Evolutionary conservation across 2,888 invertebrate genomes (phyloP).

Genomic region (Heliconius ethilla): DNA sequence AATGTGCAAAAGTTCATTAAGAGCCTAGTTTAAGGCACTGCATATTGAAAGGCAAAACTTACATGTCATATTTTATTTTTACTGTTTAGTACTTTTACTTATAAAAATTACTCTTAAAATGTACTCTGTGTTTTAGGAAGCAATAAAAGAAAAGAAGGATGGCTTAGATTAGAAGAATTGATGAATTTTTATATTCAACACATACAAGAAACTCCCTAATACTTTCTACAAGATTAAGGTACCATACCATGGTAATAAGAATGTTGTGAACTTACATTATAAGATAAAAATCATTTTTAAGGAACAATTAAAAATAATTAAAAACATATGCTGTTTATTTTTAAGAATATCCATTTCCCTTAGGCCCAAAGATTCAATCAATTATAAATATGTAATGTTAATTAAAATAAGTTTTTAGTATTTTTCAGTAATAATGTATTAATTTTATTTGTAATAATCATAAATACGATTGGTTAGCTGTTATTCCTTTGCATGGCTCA

Average conservation of each 20-base stretch:
- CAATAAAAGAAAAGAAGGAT: conserved; percentile 93
- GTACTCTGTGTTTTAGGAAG: conserved; percentile 84
- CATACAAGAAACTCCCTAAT: not conserved
- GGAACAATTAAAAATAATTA: not conserved
- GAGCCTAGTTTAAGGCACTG: no score
- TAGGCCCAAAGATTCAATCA: no score
- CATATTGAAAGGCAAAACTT: no score
- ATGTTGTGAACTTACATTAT: not conserved
- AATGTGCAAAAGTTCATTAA: no score
- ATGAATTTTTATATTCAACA: not conserved
- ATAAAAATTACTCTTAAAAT: not conserved
- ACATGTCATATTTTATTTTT: no score
- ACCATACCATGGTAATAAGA: not conserved
- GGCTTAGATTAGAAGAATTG: conserved; percentile 85
- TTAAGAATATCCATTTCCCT: not conserved
- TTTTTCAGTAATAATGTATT: not conserved
- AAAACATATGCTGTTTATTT: not conserved
- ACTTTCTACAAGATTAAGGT: not conserved
- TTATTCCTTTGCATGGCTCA: no score
- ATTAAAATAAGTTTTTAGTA: not conserved
- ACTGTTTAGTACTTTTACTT: not conserved
- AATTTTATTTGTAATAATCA: not conserved
- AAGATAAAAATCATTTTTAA: conserved; percentile 2
- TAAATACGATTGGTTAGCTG: no score
- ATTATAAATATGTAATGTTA: no score